These are phyloP conservation scores for Sylvilagus floridanus DNA, from an alignment of 2,797 vertebrate genomes.

Conservation along the genomic window DNA sequence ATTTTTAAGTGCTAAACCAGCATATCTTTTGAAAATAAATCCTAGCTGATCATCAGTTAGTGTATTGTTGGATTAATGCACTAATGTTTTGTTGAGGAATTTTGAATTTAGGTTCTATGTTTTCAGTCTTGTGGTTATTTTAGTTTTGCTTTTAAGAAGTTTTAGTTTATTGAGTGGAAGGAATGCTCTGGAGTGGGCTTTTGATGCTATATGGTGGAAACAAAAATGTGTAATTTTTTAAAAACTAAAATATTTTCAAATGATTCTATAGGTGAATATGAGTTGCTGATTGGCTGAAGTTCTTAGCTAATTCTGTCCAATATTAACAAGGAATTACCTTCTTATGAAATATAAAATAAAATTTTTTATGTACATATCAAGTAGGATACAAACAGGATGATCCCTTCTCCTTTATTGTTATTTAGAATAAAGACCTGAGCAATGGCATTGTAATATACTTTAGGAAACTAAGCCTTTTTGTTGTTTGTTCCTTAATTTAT, in stretches of 20 bases:
- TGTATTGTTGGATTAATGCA: not conserved
- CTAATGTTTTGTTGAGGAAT: not conserved
- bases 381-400: not conserved
- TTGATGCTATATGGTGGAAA: not conserved
- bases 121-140: constrained; percentile 16
- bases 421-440: constrained; percentile 4
- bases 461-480: not conserved
- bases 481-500: constrained; percentile 48
- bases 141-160: not conserved
- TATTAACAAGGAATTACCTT: not conserved
- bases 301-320: not conserved
- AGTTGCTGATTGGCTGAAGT: not conserved
- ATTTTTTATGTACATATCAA: not conserved
- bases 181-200: not conserved
- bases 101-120: not conserved
- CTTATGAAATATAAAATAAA: not conserved
- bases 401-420: not conserved
- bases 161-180: constrained; percentile 19
- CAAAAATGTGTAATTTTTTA: not conserved
- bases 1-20: not conserved
- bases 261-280: not conserved
- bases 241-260: constrained; percentile 12
- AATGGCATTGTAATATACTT: not conserved
- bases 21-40: not conserved
- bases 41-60: not conserved